A percentile compares a stretch with the other conserved stretches of the same genome.
Conservation (phyloP, 2,113 vertebrate genomes). For the Anhinga rufa region DNA sequence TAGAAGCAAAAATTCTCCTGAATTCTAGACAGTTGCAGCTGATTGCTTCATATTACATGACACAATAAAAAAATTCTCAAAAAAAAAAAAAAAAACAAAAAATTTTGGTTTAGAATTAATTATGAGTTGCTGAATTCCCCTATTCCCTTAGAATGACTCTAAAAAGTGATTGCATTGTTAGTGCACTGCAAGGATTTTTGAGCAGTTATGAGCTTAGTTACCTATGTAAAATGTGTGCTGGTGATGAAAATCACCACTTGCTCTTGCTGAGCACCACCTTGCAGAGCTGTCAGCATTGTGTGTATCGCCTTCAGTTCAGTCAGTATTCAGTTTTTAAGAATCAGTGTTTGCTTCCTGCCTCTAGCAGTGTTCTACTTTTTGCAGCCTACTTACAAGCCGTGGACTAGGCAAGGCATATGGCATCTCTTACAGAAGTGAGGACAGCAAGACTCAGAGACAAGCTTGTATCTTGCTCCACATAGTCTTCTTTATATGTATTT, state of each 20-base stretch:
- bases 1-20: not conserved
- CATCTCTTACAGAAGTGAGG: not conserved
- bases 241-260: not conserved
- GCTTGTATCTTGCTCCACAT: not conserved
- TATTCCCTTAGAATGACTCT: not conserved
- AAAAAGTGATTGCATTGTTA: conserved; percentile 6
- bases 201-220: conserved; percentile 1
- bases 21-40: not conserved
- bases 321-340: conserved; percentile 7
- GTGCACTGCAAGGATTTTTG: conserved; percentile 4
- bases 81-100: no score
- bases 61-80: not conserved
- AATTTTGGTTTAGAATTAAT: conserved; percentile 25
- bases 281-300: not conserved
- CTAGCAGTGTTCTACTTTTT: conserved; percentile 26
- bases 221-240: not conserved
- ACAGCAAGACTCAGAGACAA: not conserved
- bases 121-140: conserved; percentile 17
- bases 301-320: not conserved
- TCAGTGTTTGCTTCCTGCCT: conserved; percentile 19
- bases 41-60: not conserved
- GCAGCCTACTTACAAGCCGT: not conserved
- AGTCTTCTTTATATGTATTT: not conserved
- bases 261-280: not conserved
- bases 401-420: not conserved